Conservation (phyloP, 2,888 invertebrate species). For the Leucania comma region DNA sequence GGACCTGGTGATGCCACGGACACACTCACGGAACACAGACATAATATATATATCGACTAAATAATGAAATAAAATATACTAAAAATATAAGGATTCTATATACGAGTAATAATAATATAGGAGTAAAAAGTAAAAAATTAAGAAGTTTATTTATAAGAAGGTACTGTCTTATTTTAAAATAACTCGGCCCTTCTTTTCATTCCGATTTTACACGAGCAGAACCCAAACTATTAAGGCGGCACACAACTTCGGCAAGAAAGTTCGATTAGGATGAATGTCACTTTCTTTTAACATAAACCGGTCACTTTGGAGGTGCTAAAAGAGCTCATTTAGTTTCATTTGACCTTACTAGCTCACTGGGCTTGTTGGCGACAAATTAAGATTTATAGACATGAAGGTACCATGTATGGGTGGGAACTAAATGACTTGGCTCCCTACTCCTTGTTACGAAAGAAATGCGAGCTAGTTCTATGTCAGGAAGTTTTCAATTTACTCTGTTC, state of each 20-base stretch:
- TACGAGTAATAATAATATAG: too few relatives aligned
- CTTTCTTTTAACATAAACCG: conserved; percentile 82
- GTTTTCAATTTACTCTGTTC: conserved; percentile 21
- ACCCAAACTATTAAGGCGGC: conserved; percentile 15
- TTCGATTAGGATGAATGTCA: conserved; percentile 82
- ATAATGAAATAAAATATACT: too few relatives aligned
- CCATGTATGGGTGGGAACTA: conserved; percentile 38
- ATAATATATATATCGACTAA: too few relatives aligned
- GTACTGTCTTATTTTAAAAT: background rate
- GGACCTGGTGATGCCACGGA: too few relatives aligned
- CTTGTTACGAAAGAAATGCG: conserved; percentile 18
- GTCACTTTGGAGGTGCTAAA: conserved; percentile 79
- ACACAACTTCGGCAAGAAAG: conserved; percentile 48
- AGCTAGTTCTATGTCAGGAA: background rate
- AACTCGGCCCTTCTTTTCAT: background rate
- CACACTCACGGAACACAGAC: too few relatives aligned
- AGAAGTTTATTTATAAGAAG: too few relatives aligned
- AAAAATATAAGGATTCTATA: too few relatives aligned
- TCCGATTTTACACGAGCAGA: conserved; percentile 34
- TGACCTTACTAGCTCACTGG: conserved; percentile 75
- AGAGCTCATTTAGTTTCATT: conserved; percentile 80
- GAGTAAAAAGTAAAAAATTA: too few relatives aligned
- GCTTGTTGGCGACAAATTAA: conserved; percentile 69
- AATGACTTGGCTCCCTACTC: conserved; percentile 6
- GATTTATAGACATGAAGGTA: conserved; percentile 69